Percentiles rank a stretch among this genome's conserved stretches.
Evolutionary conservation across 2,888 invertebrate genomes (phyloP).

Genomic region (Abrostola tripartita): DNA sequence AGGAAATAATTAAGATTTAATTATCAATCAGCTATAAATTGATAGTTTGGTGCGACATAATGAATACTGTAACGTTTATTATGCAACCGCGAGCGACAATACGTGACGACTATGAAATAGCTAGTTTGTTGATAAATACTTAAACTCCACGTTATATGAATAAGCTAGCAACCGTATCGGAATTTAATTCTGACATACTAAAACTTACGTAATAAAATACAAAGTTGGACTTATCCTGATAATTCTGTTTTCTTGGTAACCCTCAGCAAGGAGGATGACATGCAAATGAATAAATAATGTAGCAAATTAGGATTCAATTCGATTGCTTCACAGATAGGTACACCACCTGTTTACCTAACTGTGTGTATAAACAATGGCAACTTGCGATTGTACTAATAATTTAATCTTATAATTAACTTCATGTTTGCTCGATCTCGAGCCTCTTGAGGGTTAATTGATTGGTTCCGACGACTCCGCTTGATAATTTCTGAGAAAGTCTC

Average conservation of each 20-base stretch:
- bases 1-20: background rate
- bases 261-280: constrained; percentile 27
- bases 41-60: constrained; percentile 12
- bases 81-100: background rate
- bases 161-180: background rate
- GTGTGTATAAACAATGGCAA: constrained; percentile 10
- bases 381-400: background rate
- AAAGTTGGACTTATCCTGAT: constrained; percentile 22
- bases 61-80: background rate
- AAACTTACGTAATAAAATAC: background rate
- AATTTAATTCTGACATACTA: background rate
- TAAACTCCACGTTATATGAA: constrained; percentile 10
- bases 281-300: constrained; percentile 36
- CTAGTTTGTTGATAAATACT: constrained; percentile 44
- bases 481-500: background rate
- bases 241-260: constrained; percentile 8
- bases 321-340: constrained; percentile 24
- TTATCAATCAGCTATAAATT: constrained; percentile 10
- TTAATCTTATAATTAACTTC: background rate
- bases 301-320: constrained; percentile 43
- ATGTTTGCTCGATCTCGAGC: background rate
- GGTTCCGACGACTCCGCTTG: background rate
- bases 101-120: constrained; percentile 2
- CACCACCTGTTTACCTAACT: constrained; percentile 36
- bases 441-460: too few species aligned